phyloP scores from a whole-genome alignment of 2,113 vertebrate species.

The Ophthalmolycus amberensis region DNA sequence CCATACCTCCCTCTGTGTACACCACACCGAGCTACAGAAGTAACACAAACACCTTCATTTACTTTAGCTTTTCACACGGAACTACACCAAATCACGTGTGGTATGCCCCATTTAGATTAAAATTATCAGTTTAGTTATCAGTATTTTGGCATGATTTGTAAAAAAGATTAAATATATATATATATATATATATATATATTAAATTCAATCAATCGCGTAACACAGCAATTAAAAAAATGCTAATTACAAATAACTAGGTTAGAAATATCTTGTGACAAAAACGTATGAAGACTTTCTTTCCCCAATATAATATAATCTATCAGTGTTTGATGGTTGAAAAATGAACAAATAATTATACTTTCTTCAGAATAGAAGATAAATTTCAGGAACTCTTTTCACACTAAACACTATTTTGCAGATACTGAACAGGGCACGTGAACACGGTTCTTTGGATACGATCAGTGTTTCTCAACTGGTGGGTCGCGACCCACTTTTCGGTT shows the following conservation, averaged over 20 bases:
- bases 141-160: not conserved
- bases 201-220: not conserved
- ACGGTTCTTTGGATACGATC: not conserved
- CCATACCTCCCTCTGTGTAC: slow-evolving; percentile 90
- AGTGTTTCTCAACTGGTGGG: no score
- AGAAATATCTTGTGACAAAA: not conserved
- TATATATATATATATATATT: no score
- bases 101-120: not conserved
- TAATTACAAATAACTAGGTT: not conserved
- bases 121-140: not conserved
- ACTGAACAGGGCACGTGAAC: not conserved
- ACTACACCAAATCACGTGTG: not conserved
- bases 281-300: not conserved
- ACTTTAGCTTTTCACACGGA: not conserved
- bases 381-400: not conserved
- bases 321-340: not conserved
- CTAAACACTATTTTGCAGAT: not conserved
- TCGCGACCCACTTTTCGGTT: no score
- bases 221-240: not conserved
- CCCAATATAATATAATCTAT: no score
- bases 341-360: not conserved
- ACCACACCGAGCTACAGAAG: slow-evolving; percentile 88
- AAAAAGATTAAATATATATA: no score
- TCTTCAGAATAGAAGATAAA: not conserved
- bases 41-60: not conserved